Evolutionary conservation across 2,113 vertebrate species (phyloP).

Genomic region (Alexandromys fortis): DNA sequence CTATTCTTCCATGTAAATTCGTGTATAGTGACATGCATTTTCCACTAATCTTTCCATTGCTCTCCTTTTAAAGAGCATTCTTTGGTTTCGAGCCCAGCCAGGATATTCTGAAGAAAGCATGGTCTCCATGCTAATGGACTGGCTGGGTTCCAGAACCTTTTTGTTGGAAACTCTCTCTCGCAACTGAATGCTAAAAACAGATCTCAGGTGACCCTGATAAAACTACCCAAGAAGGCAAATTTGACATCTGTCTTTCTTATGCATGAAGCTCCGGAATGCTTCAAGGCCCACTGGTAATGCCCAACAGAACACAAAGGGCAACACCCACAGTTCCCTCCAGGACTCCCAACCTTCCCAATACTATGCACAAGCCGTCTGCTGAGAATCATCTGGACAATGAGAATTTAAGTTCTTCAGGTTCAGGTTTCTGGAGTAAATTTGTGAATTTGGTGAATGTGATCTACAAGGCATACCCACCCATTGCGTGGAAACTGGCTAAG

Average conservation of each 20-base stretch:
- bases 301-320: slow-evolving; percentile 60
- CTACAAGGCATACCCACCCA: slow-evolving; percentile 13
- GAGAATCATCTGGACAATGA: slow-evolving; percentile 56
- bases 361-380: slow-evolving; percentile 32
- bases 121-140: slow-evolving; percentile 67
- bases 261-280: slow-evolving; percentile 63
- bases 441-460: slow-evolving; percentile 36
- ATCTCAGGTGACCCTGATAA: slow-evolving; percentile 76
- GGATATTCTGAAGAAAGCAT: slow-evolving; percentile 66
- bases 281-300: slow-evolving; percentile 63
- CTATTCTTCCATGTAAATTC: slow-evolving; percentile 64
- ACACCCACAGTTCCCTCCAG: slow-evolving; percentile 22
- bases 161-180: slow-evolving; percentile 62
- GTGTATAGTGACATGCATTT: slow-evolving; percentile 63
- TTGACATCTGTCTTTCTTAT: slow-evolving; percentile 69
- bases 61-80: slow-evolving; percentile 70
- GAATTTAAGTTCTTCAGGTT: slow-evolving; percentile 43
- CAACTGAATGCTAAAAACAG: slow-evolving; percentile 69
- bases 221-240: slow-evolving; percentile 75
- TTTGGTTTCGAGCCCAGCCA: slow-evolving; percentile 68
- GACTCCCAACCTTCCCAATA: slow-evolving; percentile 52
- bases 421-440: slow-evolving; percentile 46
- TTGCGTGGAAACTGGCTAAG: neutral
- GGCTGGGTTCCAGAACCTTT: slow-evolving; percentile 71
- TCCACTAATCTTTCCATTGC: slow-evolving; percentile 60